Base-by-base conservation (phyloP, 2,888 invertebrate genomes). In the Harpalus rubripes region DNA sequence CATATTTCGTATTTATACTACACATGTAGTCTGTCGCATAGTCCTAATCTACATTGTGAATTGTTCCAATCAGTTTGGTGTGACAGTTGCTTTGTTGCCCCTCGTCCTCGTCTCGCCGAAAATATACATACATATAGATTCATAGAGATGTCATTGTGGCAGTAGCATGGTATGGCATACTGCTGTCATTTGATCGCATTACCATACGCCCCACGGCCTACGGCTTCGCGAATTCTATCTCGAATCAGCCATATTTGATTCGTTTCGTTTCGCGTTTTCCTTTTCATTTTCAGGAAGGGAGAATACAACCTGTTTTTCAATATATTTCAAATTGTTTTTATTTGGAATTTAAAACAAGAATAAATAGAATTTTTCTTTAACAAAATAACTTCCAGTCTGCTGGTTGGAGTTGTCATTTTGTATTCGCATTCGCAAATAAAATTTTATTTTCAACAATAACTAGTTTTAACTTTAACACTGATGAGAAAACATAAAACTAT, bases 271-370 rank as follows among this genome's bases (percentile, higher is more conserved):
- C 32, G 32, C 32, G 3, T 32, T 32, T 32, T 32, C 32, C 32
- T 32, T 32, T 32, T 32, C 32, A 32, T 32, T 32, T 32, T 32
- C 32, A 32, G 32, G 59, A 74, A 7, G 10, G 12, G 22, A 72
- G 22, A 39, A 59, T 16, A 76, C 18, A 18, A 78, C 72, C 74
- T 83, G 39, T 63, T 90, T 90, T 91, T 90, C 90, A 91, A 91
- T 91, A 90, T 90, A 90, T 90, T 90, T 91, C 89, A 90, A 91
- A 91, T 91, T 91, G 91, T 91, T 91, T 91, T 91, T 91, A 91
- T 91, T 91, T 90, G 89, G 90, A 90, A 91, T 91, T 90, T 91
- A 90, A 90, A 74, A 32, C 59, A 7, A 59, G 39, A 80, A 61
- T 59, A 59, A 80, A 80, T 59, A 58, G 58, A 58, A 26, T 78